phyloP scores from a whole-genome alignment of 2,797 vertebrate species.

The Notoglanidium macrostoma region DNA sequence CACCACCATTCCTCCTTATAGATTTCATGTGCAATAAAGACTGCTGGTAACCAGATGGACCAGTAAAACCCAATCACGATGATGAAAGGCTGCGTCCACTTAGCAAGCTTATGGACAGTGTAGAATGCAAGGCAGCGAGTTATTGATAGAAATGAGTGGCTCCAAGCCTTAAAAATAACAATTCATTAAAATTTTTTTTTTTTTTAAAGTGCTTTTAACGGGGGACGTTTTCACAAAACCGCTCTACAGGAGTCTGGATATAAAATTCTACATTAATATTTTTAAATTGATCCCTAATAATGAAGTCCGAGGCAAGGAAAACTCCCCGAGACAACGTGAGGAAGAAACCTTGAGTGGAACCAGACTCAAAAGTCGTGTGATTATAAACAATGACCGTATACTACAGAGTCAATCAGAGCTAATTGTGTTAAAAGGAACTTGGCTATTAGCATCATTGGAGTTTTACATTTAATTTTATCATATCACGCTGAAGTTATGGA shows the following conservation, averaged over 20 bases:
- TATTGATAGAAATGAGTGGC: conserved; percentile 46
- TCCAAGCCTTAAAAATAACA: not conserved
- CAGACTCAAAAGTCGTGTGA: not conserved
- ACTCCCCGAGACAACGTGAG: not conserved
- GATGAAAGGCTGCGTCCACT: conserved; percentile 41
- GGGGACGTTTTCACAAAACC: no score
- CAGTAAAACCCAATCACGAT: conserved; percentile 16
- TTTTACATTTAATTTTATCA: not conserved
- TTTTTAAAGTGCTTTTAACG: not conserved
- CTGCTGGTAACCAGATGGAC: conserved; percentile 42
- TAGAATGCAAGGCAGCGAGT: conserved; percentile 36
- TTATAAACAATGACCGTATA: not conserved
- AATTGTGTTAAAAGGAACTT: not conserved
- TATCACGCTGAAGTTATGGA: not conserved
- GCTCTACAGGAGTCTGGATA: not conserved
- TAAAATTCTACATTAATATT: not conserved
- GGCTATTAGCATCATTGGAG: not conserved
- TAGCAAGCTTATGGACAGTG: conserved; percentile 30
- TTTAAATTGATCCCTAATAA: not conserved
- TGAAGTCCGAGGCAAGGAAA: not conserved
- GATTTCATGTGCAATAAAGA: conserved; percentile 35
- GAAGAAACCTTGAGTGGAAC: not conserved
- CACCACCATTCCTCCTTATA: conserved; percentile 2
- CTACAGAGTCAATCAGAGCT: not conserved
- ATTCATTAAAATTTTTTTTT: not conserved